Percentiles rank a stretch among this genome's conserved stretches.
These are phyloP conservation scores for Ivindomyrus marchei DNA, from an alignment of 2,113 vertebrate genomes.

Conservation along the genomic window DNA sequence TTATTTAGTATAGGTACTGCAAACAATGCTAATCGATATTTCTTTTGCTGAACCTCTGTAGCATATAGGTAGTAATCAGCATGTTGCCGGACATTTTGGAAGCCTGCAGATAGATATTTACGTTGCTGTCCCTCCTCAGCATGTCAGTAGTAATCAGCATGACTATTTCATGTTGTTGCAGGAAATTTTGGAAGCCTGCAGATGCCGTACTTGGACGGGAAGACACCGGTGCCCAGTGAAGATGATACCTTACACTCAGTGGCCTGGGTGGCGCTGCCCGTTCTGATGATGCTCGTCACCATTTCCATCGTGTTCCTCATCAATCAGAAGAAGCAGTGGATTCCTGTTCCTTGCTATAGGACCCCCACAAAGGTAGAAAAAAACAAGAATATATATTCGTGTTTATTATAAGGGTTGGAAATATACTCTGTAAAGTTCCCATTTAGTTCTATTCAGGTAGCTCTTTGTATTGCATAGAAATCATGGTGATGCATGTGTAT, in stretches of 20 bases:
- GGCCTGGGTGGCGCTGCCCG: slow-evolving; percentile 67
- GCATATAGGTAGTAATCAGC: neutral
- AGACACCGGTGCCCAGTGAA: slow-evolving; percentile 43
- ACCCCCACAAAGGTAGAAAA: slow-evolving; percentile 73
- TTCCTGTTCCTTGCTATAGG: slow-evolving; percentile 77
- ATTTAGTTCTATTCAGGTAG: neutral
- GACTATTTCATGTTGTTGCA: slow-evolving; percentile 29
- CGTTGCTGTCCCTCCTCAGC: neutral
- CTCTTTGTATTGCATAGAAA: neutral
- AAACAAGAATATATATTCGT: neutral
- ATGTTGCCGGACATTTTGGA: slow-evolving; percentile 56
- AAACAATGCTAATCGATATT: neutral
- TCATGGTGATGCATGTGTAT: neutral
- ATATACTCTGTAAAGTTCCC: neutral
- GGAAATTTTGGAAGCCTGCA: slow-evolving; percentile 70
- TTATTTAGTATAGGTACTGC: neutral
- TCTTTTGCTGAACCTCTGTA: neutral
- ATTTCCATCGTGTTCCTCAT: slow-evolving; percentile 68
- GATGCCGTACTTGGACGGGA: slow-evolving; percentile 65
- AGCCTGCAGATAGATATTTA: slow-evolving; percentile 59
- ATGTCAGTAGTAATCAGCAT: neutral
- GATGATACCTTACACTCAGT: slow-evolving; percentile 62
- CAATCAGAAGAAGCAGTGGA: slow-evolving; percentile 81
- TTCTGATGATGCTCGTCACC: slow-evolving; percentile 64
- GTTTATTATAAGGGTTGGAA: neutral